phyloP scores from a whole-genome alignment of 64 coral and sea anemone species.

The Montipora efflorescens region DNA sequence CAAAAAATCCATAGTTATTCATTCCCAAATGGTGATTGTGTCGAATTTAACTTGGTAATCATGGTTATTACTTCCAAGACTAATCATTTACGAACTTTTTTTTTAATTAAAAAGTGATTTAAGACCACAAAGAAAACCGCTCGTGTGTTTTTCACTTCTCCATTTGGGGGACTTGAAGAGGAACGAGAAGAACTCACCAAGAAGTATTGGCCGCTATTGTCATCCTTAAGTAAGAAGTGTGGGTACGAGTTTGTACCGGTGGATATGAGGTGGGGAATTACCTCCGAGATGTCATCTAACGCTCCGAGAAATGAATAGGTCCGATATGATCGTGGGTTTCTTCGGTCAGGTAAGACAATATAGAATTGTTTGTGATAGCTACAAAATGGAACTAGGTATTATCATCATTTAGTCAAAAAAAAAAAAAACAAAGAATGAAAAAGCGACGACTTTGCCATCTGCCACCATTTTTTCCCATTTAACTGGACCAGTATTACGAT shows the following conservation, averaged over 20 bases:
- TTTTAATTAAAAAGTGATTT: not conserved
- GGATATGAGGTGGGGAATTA: conserved; percentile 95
- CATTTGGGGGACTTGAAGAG: conserved; percentile 90
- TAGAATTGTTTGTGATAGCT: no score
- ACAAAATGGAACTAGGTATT: no score
- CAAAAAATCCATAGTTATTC: no score
- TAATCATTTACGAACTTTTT: no score
- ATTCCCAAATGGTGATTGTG: no score
- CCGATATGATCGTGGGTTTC: conserved; percentile 95
- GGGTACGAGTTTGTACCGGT: conserved; percentile 96
- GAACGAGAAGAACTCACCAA: conserved; percentile 94
- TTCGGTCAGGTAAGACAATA: conserved; percentile 84
- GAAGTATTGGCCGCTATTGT: conserved; percentile 88
- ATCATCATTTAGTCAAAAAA: no score
- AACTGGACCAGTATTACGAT: no score
- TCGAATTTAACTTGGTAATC: no score
- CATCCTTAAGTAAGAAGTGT: conserved; percentile 75
- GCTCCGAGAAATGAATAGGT: conserved; percentile 94
- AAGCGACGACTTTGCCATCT: no score
- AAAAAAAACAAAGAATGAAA: no score
- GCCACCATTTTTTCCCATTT: no score
- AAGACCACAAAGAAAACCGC: conserved; percentile 53
- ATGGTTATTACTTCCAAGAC: no score
- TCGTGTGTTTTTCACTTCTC: conserved; percentile 92
- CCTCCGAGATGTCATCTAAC: conserved; percentile 88